These are phyloP conservation scores for Drosophila baimaii DNA, from an alignment of 1,140 invertebrate genomes.

Conservation along the genomic window DNA sequence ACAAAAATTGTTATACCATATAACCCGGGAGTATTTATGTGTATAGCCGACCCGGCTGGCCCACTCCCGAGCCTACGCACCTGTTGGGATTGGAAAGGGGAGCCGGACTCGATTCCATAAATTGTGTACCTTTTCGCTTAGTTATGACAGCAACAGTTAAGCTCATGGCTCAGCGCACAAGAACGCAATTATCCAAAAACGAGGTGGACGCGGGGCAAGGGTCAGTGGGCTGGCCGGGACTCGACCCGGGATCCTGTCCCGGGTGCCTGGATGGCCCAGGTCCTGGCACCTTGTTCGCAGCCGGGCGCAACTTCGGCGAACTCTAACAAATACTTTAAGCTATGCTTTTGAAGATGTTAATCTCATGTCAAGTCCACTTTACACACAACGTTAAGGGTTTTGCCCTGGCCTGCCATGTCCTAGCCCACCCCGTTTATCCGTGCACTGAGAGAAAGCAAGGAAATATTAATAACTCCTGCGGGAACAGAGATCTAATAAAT, in stretches of 20 bases:
- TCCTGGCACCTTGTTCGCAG: slow-evolving; percentile 46
- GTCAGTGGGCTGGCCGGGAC: slow-evolving; percentile 28
- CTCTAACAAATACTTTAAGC: slow-evolving; percentile 82
- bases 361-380: slow-evolving; percentile 84
- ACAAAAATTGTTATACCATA: slow-evolving; percentile 76
- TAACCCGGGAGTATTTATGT: slow-evolving; percentile 12
- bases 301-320: slow-evolving; percentile 67
- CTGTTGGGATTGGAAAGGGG: slow-evolving; percentile 40
- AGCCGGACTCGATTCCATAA: slow-evolving; percentile 71
- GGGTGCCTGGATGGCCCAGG: slow-evolving; percentile 1
- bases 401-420: slow-evolving; percentile 35
- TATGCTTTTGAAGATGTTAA: slow-evolving; percentile 84
- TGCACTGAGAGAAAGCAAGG: neutral
- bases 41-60: slow-evolving; percentile 4
- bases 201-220: slow-evolving; percentile 39
- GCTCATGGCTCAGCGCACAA: slow-evolving; percentile 82
- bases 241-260: slow-evolving; percentile 27
- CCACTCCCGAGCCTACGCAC: too few species aligned
- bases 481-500: too few species aligned
- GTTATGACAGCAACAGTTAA: slow-evolving; percentile 83
- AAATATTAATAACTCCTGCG: neutral
- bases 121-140: slow-evolving; percentile 81
- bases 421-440: slow-evolving; percentile 12
- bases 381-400: slow-evolving; percentile 80
- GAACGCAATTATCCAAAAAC: slow-evolving; percentile 81